Evolutionary conservation across 2,113 vertebrate genomes (phyloP).

Genomic region (Leucosticte australis): DNA sequence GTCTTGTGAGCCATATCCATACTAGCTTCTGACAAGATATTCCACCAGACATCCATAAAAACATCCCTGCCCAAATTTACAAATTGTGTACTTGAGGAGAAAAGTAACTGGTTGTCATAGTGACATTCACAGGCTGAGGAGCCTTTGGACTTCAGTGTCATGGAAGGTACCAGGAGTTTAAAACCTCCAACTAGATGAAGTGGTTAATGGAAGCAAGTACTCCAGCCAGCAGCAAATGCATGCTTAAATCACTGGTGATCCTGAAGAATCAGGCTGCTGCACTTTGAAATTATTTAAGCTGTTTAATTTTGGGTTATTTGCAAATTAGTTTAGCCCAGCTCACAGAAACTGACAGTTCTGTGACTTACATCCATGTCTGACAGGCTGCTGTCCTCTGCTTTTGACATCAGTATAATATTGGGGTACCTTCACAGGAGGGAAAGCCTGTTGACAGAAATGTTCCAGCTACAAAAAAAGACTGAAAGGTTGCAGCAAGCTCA

Average conservation of each 20-base stretch:
- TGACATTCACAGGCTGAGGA: background rate
- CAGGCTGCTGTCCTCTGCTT: background rate
- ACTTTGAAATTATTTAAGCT: background rate
- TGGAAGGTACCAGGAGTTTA: background rate
- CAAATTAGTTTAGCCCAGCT: background rate
- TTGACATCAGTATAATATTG: background rate
- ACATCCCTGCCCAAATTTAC: background rate
- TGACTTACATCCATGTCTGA: background rate
- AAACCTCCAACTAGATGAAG: background rate
- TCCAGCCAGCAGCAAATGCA: background rate
- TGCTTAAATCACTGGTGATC: background rate
- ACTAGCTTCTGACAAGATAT: background rate
- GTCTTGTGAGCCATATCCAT: accelerated
- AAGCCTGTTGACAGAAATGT: background rate
- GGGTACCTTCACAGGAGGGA: background rate
- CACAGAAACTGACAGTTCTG: background rate
- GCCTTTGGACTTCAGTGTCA: background rate
- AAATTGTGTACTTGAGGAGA: background rate
- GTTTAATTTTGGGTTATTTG: background rate
- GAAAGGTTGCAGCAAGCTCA: background rate
- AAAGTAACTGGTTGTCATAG: background rate
- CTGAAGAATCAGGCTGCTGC: background rate
- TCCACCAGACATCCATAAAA: background rate
- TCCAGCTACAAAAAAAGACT: background rate
- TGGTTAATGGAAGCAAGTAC: background rate